Conservation (phyloP, 2,113 vertebrate species). For the Pterocles orientalis region DNA sequence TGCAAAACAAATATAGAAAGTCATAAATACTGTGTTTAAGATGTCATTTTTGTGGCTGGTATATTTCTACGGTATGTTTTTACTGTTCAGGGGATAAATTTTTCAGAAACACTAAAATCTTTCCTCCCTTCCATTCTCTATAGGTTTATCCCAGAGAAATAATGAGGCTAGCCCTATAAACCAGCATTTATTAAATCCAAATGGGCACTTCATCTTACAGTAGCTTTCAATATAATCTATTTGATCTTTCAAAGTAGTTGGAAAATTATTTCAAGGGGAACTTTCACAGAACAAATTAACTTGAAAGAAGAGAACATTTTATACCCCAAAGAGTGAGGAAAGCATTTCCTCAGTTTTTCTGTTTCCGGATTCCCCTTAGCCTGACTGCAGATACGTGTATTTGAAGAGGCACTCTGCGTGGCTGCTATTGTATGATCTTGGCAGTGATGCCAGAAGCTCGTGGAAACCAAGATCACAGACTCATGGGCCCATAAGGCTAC, state of each 20-base stretch:
- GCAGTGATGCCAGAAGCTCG: not conserved
- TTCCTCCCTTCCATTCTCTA: constrained; percentile 24
- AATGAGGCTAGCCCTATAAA: constrained; percentile 13
- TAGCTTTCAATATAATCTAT: constrained; percentile 54
- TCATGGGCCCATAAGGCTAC: not conserved
- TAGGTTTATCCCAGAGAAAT: constrained; percentile 34
- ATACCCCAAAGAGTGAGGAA: constrained; percentile 45
- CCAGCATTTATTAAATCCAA: constrained; percentile 48
- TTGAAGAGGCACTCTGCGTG: not conserved
- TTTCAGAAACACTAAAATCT: constrained; percentile 47
- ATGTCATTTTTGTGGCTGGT: constrained; percentile 8
- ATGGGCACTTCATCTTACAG: constrained; percentile 29
- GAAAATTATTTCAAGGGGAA: constrained; percentile 39
- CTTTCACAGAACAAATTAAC: constrained; percentile 55
- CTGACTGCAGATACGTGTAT: not conserved
- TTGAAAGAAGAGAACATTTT: constrained; percentile 56
- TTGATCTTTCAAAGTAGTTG: constrained; percentile 40
- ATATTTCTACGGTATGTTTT: constrained; percentile 32
- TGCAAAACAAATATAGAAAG: constrained; percentile 25
- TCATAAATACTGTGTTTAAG: constrained; percentile 10
- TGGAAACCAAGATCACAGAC: not conserved
- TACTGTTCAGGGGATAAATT: not conserved
- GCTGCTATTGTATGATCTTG: not conserved
- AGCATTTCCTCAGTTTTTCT: constrained; percentile 45
- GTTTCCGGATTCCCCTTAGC: constrained; percentile 13